These are phyloP conservation scores for Sebastes trivittatus DNA, from an alignment of 2,797 vertebrate species.

Conservation along the genomic window DNA sequence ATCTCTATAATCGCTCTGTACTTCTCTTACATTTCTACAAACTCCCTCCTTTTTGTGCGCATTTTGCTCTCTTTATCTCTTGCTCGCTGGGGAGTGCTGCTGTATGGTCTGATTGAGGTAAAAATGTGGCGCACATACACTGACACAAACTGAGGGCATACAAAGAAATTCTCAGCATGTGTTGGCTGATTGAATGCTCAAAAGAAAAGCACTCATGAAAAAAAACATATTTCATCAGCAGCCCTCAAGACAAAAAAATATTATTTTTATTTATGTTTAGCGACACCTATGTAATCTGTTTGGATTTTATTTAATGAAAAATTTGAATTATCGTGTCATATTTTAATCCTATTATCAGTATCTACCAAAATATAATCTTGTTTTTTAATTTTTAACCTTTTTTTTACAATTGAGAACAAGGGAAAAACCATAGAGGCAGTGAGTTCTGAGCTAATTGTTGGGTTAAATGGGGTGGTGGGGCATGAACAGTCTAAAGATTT, in stretches of 20 bases:
- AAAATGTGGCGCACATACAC: not conserved
- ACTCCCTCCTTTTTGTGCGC: not conserved
- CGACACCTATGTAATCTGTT: not conserved
- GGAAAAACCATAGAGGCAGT: not conserved
- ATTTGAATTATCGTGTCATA: not conserved
- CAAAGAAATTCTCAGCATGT: not conserved
- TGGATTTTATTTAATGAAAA: not conserved
- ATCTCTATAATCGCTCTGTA: slow-evolving; percentile 4
- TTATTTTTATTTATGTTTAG: not conserved
- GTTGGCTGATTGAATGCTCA: not conserved
- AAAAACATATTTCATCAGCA: not conserved
- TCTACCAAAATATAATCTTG: not conserved
- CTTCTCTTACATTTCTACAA: not conserved
- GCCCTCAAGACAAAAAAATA: not conserved
- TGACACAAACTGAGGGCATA: not conserved
- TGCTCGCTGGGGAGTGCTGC: not conserved
- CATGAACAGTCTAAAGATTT: slow-evolving; percentile 21
- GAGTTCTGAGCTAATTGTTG: slow-evolving; percentile 1
- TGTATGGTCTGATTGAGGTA: slow-evolving; percentile 13
- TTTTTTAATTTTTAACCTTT: not conserved
- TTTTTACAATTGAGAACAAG: not conserved
- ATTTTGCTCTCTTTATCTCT: slow-evolving; percentile 10
- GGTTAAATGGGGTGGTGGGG: slow-evolving; percentile 23
- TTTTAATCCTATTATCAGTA: not conserved
- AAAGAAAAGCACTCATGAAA: not conserved